Evolutionary conservation across 2,113 vertebrate genomes (phyloP).

Genomic region (Ia io): DNA sequence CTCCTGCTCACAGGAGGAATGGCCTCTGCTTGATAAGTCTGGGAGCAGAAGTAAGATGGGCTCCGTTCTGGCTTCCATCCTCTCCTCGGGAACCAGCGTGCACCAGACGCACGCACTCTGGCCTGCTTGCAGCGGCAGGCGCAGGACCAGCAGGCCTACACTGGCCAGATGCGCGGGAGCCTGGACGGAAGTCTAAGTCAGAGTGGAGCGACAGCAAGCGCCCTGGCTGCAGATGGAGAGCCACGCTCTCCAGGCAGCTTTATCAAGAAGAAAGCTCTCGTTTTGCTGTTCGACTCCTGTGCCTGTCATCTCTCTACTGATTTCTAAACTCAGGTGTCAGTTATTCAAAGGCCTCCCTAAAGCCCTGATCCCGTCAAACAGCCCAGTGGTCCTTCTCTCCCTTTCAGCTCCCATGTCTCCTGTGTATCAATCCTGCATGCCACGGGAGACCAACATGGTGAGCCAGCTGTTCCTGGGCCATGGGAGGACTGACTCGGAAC

Average conservation of each 20-base stretch:
- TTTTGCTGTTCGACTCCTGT: fast-evolving
- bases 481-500: not conserved
- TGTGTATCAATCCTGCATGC: fast-evolving
- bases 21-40: fast-evolving
- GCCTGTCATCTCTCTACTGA: not conserved
- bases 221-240: not conserved
- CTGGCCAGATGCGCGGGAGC: fast-evolving
- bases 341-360: fast-evolving
- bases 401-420: fast-evolving
- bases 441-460: fast-evolving
- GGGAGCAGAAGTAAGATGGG: fast-evolving
- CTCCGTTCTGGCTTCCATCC: fast-evolving
- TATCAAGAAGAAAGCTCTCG: fast-evolving
- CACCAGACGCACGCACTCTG: fast-evolving
- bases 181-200: not conserved
- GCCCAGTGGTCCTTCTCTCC: not conserved
- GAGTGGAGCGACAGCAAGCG: fast-evolving
- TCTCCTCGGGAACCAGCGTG: fast-evolving
- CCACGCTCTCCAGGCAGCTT: fast-evolving
- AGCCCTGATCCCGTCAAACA: not conserved
- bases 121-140: fast-evolving
- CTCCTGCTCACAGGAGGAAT: fast-evolving
- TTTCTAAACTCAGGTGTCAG: not conserved
- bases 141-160: no score
- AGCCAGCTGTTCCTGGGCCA: fast-evolving